phyloP scores from a whole-genome alignment of 1,140 invertebrate genomes.

The Theocolax elegans region DNA sequence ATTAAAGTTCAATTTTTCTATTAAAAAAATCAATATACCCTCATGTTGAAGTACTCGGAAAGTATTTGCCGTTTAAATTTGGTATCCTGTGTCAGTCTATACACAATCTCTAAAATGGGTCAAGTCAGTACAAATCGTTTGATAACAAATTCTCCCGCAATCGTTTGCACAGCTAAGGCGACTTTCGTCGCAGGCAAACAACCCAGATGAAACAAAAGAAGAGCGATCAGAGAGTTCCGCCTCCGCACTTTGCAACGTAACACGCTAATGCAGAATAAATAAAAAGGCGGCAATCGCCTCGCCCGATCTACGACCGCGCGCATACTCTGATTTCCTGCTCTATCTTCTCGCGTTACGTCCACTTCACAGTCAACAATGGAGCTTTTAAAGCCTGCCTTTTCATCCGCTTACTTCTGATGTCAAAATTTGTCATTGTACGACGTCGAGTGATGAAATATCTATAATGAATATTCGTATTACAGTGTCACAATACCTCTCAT shows the following conservation, averaged over 20 bases:
- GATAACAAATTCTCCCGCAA: conserved; percentile 1
- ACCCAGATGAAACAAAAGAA: not conserved
- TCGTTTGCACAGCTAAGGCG: not conserved
- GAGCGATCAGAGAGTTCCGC: not conserved
- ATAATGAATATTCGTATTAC: no score
- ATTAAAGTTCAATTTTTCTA: no score
- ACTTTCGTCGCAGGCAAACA: not conserved
- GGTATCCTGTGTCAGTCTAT: not conserved
- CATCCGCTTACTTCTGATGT: not conserved
- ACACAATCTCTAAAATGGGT: no score
- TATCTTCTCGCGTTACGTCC: conserved; percentile 12
- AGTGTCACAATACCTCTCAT: no score
- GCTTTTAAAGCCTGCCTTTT: not conserved
- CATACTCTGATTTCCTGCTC: not conserved
- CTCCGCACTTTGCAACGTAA: conserved; percentile 14
- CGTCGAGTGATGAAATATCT: no score
- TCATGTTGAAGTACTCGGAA: not conserved
- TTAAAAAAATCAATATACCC: no score
- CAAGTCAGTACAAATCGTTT: conserved; percentile 19
- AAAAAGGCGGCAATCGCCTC: not conserved
- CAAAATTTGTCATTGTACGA: no score
- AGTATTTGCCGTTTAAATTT: conserved; percentile 14
- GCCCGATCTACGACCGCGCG: not conserved
- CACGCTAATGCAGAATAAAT: conserved; percentile 32
- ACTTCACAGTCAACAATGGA: not conserved